Conservation (phyloP, 2,797 vertebrate species). For the Anomalospiza imberbis region DNA sequence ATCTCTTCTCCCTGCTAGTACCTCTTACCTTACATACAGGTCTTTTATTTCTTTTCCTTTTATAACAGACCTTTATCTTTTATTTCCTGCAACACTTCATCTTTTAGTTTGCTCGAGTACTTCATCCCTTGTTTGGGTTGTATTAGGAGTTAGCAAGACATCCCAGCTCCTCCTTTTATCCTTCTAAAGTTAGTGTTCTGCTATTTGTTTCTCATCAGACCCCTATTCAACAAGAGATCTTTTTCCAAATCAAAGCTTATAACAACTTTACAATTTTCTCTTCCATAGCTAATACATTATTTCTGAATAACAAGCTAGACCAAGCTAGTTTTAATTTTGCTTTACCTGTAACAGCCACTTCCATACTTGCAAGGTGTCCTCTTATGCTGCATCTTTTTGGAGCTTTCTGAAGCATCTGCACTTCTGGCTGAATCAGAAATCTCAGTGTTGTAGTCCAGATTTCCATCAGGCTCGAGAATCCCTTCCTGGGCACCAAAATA, state of each 20-base stretch:
- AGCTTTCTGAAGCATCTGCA: conserved; percentile 33
- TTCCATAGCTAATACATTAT: neutral
- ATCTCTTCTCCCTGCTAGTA: neutral
- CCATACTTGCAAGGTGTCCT: conserved; percentile 86
- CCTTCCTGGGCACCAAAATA: neutral
- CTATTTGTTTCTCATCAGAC: neutral
- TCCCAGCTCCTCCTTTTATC: neutral
- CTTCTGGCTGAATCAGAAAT: neutral
- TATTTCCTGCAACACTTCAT: neutral
- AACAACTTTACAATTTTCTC: neutral
- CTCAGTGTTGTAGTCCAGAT: conserved; percentile 19
- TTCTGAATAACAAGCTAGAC: neutral
- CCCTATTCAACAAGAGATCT: neutral
- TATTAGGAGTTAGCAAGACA: neutral
- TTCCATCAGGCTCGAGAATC: conserved; percentile 5
- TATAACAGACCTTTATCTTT: neutral
- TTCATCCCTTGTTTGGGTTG: neutral
- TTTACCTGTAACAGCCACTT: conserved; percentile 89
- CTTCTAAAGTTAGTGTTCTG: neutral
- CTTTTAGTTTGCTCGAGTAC: neutral
- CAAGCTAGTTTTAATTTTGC: neutral
- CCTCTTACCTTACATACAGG: neutral
- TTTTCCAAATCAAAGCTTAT: neutral
- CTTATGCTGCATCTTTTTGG: conserved; percentile 34
- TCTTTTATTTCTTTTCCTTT: neutral